Evolutionary conservation across 2,797 vertebrate species (phyloP).

Genomic region (Phrynocephalus forsythii): DNA sequence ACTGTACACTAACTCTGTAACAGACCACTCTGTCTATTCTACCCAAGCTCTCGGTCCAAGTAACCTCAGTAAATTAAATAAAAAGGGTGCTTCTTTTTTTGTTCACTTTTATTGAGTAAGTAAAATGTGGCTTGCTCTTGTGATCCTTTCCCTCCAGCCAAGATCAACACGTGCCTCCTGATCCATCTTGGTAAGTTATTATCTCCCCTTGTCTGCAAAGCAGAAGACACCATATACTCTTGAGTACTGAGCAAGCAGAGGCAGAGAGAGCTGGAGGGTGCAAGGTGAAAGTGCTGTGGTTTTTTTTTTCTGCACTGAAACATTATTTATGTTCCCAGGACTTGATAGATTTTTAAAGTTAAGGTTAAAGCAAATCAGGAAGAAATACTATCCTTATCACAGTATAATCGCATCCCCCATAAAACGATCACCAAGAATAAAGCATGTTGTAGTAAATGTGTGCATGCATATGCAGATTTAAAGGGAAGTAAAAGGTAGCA

Average conservation of each 20-base stretch:
- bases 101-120: background rate
- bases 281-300: background rate
- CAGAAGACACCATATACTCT: background rate
- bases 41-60: background rate
- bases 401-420: background rate
- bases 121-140: background rate
- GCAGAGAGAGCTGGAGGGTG: background rate
- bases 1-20: background rate
- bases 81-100: background rate
- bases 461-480: background rate
- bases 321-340: no score
- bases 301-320: background rate
- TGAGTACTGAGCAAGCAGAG: background rate
- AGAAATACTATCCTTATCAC: background rate
- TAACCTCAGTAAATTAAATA: conserved; percentile 3
- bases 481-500: background rate
- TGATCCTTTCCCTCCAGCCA: background rate
- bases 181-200: background rate
- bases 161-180: background rate
- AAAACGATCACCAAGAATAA: background rate
- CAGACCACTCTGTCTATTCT: background rate
- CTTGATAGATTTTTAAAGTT: background rate
- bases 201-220: background rate
- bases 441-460: background rate
- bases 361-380: background rate